Conservation (phyloP, 2,113 vertebrate genomes). For the Pavo muticus region DNA sequence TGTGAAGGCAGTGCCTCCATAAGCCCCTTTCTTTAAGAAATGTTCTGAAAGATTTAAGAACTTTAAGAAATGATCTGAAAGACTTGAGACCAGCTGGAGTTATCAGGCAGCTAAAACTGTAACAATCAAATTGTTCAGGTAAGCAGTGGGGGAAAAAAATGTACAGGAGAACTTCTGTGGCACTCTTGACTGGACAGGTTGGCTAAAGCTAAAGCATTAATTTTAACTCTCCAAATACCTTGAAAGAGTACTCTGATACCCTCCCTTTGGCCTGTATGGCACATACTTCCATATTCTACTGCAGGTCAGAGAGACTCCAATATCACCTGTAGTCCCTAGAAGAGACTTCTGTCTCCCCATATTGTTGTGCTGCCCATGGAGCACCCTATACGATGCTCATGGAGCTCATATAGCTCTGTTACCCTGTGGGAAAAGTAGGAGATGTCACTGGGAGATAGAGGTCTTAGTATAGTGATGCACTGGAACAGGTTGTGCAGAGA, state of each 20-base stretch:
- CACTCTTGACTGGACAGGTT: neutral
- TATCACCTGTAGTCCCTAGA: neutral
- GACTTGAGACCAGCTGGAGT: neutral
- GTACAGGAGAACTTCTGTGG: neutral
- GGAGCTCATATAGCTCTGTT: neutral
- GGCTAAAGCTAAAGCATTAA: neutral
- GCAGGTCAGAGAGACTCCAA: neutral
- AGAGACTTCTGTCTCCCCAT: neutral
- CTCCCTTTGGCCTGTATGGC: neutral
- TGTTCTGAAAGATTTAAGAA: neutral
- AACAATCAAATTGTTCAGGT: neutral
- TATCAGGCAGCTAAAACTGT: neutral
- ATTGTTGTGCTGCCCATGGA: neutral
- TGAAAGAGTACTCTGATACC: neutral
- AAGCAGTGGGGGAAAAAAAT: neutral
- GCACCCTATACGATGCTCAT: accelerated
- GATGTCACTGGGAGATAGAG: neutral
- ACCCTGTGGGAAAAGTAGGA: neutral
- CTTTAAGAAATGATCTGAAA: neutral
- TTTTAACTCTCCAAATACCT: neutral
- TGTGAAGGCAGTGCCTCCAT: neutral
- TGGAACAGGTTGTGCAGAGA: no score
- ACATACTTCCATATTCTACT: neutral
- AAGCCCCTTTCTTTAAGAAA: neutral
- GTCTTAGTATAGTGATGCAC: neutral